Percentiles rank a stretch among this genome's conserved stretches.
Evolutionary conservation across 2,888 invertebrate genomes (phyloP).

Genomic region (Parnassius apollo): DNA sequence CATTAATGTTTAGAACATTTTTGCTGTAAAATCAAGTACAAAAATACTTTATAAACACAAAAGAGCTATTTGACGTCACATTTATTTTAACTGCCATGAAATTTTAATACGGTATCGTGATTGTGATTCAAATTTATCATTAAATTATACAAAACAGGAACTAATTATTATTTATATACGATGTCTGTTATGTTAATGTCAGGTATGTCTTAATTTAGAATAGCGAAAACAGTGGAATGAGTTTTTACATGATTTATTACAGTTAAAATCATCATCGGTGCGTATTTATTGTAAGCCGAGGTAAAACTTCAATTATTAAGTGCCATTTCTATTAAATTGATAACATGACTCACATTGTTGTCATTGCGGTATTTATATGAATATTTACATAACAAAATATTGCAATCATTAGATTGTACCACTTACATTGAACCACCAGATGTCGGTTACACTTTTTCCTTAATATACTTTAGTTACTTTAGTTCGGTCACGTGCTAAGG

Average conservation of each 20-base stretch:
- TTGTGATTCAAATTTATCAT: constrained; percentile 10
- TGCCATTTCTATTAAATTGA: constrained; percentile 6
- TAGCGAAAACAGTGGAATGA: no score
- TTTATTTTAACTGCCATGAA: constrained; percentile 20
- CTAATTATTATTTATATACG: background rate
- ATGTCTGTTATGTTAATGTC: no score
- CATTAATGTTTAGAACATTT: background rate
- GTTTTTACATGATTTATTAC: no score
- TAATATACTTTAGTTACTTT: constrained; percentile 22
- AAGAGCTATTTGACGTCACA: constrained; percentile 13
- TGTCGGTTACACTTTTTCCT: background rate
- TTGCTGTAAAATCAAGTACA: background rate
- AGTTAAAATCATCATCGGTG: no score
- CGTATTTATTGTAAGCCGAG: no score
- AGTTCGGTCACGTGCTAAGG: constrained; percentile 65
- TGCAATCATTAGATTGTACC: background rate
- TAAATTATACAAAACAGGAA: background rate
- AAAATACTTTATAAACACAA: constrained; percentile 14
- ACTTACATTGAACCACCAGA: background rate
- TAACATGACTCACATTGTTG: constrained; percentile 19
- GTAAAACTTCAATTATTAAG: background rate
- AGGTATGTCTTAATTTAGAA: no score
- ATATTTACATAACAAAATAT: constrained; percentile 11
- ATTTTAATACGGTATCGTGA: constrained; percentile 15
- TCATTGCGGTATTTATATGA: constrained; percentile 13